phyloP scores from a whole-genome alignment of 2,113 vertebrate genomes.

The Dicerorhinus sumatrensis region DNA sequence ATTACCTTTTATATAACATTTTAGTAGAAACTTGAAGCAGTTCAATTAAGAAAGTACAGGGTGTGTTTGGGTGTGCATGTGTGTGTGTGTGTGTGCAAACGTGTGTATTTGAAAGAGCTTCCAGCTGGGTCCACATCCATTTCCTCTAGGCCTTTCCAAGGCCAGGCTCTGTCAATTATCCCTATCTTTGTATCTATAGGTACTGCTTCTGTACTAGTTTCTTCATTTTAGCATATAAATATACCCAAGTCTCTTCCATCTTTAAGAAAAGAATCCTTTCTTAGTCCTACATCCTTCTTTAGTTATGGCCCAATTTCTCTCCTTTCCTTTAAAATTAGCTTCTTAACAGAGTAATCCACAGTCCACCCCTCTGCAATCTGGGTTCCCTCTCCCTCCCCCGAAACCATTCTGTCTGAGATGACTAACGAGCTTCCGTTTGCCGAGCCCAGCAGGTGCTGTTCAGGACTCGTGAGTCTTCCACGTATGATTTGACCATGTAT shows the following conservation, averaged over 20 bases:
- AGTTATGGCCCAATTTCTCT: constrained; percentile 39
- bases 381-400: neutral
- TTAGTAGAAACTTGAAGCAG: neutral
- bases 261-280: constrained; percentile 33
- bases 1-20: neutral
- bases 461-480: neutral
- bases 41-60: neutral
- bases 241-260: constrained; percentile 3
- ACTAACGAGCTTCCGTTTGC: neutral
- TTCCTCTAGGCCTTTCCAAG: neutral
- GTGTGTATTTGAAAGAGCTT: neutral
- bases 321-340: constrained; percentile 43
- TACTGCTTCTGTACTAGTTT: neutral
- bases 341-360: neutral
- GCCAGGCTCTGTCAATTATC: neutral
- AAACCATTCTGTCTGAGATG: neutral
- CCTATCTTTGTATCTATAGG: neutral
- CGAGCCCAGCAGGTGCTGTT: neutral
- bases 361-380: neutral
- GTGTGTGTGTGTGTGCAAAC: rapidly evolving
- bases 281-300: constrained; percentile 14
- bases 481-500: neutral
- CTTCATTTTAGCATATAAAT: constrained; percentile 35
- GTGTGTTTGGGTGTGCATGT: neutral
- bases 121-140: neutral